These are phyloP conservation scores for Passerina amoena DNA, from an alignment of 2,113 vertebrate species.

Conservation along the genomic window DNA sequence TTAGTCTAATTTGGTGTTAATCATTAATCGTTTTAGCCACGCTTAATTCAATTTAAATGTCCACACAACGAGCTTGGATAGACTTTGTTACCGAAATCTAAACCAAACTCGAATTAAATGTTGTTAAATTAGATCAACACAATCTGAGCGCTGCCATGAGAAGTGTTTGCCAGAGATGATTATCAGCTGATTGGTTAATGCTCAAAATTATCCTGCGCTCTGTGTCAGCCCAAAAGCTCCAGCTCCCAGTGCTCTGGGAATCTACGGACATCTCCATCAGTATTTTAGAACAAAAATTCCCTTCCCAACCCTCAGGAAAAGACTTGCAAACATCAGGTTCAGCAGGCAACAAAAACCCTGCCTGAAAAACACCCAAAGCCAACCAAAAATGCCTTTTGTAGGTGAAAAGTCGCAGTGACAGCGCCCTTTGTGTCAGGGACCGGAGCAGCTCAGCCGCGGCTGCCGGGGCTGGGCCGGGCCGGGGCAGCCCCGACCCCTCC, in stretches of 20 bases:
- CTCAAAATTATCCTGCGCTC: neutral
- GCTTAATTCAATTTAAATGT: conserved; percentile 47
- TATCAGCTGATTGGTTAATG: neutral
- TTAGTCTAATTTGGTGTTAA: conserved; percentile 56
- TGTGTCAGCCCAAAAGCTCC: neutral
- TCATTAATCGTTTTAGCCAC: conserved; percentile 44
- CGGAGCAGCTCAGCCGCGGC: neutral
- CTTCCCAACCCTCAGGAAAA: neutral
- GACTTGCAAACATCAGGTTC: neutral
- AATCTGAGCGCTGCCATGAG: neutral
- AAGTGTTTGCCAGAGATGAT: neutral
- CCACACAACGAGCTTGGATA: neutral
- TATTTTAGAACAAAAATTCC: neutral
- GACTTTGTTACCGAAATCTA: neutral
- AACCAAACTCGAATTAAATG: neutral
- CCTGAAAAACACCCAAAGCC: neutral
- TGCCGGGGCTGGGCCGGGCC: neutral
- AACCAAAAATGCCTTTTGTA: neutral
- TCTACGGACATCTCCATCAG: neutral
- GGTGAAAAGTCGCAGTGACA: neutral
- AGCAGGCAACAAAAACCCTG: neutral
- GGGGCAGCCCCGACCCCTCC: rapidly evolving
- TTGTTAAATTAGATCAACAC: neutral
- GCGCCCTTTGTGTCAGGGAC: conserved; percentile 1
- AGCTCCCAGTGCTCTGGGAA: neutral